phyloP scores from a whole-genome alignment of 2,113 vertebrate genomes.

The Passer montanus region DNA sequence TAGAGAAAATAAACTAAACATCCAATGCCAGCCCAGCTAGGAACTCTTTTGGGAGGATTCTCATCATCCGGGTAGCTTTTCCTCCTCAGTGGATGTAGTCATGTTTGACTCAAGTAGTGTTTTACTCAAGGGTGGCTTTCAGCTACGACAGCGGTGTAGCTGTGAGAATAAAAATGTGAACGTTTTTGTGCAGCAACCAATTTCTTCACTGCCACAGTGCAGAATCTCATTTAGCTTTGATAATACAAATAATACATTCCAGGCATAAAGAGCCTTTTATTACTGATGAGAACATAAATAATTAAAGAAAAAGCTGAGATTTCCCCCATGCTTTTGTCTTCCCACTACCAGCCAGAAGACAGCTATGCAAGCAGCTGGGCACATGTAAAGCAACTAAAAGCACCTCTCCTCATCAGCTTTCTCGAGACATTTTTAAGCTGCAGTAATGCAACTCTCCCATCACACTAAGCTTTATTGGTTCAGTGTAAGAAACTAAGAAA shows the following conservation, averaged over 20 bases:
- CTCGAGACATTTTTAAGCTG: constrained; percentile 70
- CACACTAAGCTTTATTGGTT: constrained; percentile 83
- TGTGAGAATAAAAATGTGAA: neutral
- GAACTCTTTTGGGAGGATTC: neutral
- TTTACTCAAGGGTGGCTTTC: neutral
- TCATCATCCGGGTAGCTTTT: neutral
- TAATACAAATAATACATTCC: neutral
- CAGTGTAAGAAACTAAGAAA: constrained; percentile 84
- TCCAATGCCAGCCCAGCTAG: neutral
- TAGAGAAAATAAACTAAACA: neutral
- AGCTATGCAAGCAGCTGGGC: constrained; percentile 42
- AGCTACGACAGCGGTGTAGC: neutral
- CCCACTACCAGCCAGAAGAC: neutral
- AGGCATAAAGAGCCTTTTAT: neutral
- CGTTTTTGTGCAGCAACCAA: neutral
- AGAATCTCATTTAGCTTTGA: neutral
- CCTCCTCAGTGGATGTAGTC: neutral
- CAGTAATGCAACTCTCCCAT: constrained; percentile 74
- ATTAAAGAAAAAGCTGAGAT: constrained; percentile 52
- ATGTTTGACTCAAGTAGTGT: neutral
- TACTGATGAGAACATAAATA: neutral
- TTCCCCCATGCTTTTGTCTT: constrained; percentile 65
- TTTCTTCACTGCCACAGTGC: neutral
- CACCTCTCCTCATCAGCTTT: constrained; percentile 66
- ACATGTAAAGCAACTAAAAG: constrained; percentile 34